Percentiles rank a stretch among this genome's conserved stretches.
Conservation (phyloP, 1,140 invertebrate genomes). For the Eriosoma lanigerum region DNA sequence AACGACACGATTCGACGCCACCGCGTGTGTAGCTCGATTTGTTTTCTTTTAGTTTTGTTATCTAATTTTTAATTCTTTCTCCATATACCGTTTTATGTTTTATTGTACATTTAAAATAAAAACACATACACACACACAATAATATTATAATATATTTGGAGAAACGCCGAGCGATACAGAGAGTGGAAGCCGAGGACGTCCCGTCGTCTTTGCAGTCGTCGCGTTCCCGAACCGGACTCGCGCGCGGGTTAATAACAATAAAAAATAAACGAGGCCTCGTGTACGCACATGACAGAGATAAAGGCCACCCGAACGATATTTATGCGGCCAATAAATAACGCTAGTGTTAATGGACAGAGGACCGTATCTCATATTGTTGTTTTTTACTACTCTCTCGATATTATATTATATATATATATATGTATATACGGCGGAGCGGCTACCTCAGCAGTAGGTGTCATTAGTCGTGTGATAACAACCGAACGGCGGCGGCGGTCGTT, state of each 20-base stretch:
- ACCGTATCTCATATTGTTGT: constrained; percentile 47
- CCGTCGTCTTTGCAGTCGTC: constrained; percentile 7
- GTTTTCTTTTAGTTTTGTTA: neutral
- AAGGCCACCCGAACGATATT: constrained; percentile 52
- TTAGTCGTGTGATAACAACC: constrained; percentile 52
- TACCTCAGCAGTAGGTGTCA: constrained; percentile 52
- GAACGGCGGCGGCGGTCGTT: constrained; percentile 23
- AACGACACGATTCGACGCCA: neutral
- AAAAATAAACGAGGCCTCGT: constrained; percentile 40
- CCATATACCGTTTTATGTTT: neutral
- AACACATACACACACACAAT: neutral
- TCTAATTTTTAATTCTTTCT: neutral
- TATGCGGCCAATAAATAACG: constrained; percentile 50
- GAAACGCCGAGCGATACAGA: neutral
- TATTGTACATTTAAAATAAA: neutral
- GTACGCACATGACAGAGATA: neutral
- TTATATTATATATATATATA: neutral
- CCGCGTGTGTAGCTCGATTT: neutral
- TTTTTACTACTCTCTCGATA: constrained; percentile 12
- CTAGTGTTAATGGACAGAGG: constrained; percentile 45
- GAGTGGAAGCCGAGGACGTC: no score
- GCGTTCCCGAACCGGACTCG: constrained; percentile 36
- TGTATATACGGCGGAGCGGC: neutral
- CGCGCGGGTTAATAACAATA: constrained; percentile 49
- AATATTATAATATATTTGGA: neutral